Evolutionary conservation across 2,888 invertebrate genomes (phyloP).

Genomic region (Netelia virgata): DNA sequence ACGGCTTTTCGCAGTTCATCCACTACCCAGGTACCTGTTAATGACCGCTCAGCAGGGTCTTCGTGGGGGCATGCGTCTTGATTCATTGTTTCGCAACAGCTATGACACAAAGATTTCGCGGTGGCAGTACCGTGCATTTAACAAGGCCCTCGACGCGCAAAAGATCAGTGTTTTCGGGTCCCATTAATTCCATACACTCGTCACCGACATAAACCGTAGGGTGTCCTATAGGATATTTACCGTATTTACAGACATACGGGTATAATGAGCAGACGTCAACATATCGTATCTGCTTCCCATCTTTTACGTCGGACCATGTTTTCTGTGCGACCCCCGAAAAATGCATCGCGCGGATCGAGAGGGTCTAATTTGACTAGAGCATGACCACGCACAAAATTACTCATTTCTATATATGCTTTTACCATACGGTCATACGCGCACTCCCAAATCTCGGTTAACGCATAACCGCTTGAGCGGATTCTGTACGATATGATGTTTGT

Average conservation of each 20-base stretch:
- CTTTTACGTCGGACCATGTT: not conserved
- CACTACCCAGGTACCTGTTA: slow-evolving; percentile 78
- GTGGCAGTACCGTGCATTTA: slow-evolving; percentile 72
- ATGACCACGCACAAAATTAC: not conserved
- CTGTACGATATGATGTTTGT: too few species aligned
- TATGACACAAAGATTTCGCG: slow-evolving; percentile 74
- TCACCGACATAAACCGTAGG: slow-evolving; percentile 69
- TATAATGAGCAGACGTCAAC: not conserved
- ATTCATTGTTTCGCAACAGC: slow-evolving; percentile 74
- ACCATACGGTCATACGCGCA: slow-evolving; percentile 21
- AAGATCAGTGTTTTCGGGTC: not conserved
- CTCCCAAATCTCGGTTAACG: slow-evolving; percentile 37
- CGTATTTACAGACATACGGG: too few species aligned
- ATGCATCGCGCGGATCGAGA: slow-evolving; percentile 9
- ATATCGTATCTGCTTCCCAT: not conserved
- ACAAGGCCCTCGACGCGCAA: slow-evolving; percentile 68
- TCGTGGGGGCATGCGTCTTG: slow-evolving; percentile 75
- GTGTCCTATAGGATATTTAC: too few species aligned
- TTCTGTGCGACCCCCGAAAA: not conserved
- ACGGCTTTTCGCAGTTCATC: slow-evolving; percentile 79
- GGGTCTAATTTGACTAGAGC: not conserved
- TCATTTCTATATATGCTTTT: not conserved
- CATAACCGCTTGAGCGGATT: too few species aligned
- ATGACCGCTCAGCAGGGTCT: slow-evolving; percentile 67
- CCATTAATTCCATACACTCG: slow-evolving; percentile 39